A percentile compares a stretch with the other conserved stretches of the same genome.
Conservation (phyloP, 2,113 vertebrate species). For the Meriones unguiculatus region DNA sequence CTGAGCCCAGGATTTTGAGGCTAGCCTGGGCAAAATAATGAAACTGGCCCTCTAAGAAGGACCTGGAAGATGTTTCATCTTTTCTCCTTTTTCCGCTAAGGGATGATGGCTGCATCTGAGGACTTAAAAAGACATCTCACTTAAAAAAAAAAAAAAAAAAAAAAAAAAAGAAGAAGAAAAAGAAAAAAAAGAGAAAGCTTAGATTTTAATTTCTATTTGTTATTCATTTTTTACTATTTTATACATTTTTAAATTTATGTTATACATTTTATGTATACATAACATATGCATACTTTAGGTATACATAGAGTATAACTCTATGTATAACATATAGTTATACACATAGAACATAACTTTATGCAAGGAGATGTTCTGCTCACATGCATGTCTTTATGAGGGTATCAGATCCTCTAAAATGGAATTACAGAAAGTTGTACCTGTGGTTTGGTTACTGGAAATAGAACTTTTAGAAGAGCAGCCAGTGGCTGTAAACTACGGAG, state of each 20-base stretch:
- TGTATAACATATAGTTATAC: no score
- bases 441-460: background rate
- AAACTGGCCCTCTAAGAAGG: background rate
- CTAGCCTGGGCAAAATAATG: background rate
- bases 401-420: background rate
- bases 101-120: background rate
- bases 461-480: background rate
- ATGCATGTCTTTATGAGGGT: background rate
- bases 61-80: background rate
- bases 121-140: no score
- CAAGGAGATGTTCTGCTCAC: background rate
- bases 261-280: no score
- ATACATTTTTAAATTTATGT: background rate
- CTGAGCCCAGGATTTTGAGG: background rate
- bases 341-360: no score
- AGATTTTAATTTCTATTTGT: conserved; percentile 24
- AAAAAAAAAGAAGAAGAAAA: background rate
- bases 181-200: no score
- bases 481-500: background rate
- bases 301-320: no score
- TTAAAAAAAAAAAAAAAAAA: background rate
- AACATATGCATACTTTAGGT: no score
- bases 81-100: background rate
- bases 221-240: no score
- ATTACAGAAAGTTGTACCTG: background rate